Conservation (phyloP, 2,113 vertebrate species). For the Platycercus adscitus region DNA sequence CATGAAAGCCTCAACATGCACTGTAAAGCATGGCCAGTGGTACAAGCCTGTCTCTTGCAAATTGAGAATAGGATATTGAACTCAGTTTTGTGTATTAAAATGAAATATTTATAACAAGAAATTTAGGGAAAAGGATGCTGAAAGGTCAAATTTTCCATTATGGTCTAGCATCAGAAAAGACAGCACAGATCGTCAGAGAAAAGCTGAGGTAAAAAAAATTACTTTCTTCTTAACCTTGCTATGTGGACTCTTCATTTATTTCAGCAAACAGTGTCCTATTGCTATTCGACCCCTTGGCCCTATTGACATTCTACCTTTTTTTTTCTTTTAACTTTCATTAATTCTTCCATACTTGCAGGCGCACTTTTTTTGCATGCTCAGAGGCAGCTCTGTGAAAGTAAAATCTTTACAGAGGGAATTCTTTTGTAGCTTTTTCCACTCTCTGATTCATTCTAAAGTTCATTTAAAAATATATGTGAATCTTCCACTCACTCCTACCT, state of each 20-base stretch:
- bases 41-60: not conserved
- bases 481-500: not conserved
- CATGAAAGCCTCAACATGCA: not conserved
- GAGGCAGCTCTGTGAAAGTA: not conserved
- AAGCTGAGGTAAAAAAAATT: constrained; percentile 4
- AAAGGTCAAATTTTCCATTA: constrained; percentile 60
- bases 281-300: not conserved
- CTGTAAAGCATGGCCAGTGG: not conserved
- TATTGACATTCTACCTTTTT: not conserved
- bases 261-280: not conserved
- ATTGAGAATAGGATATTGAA: not conserved
- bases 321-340: not conserved
- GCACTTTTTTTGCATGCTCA: not conserved
- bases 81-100: not conserved
- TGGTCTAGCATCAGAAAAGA: not conserved
- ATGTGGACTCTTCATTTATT: constrained; percentile 4
- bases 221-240: not conserved
- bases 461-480: not conserved
- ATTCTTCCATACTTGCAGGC: not conserved
- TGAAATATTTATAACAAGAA: constrained; percentile 53
- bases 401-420: not conserved
- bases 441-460: not conserved
- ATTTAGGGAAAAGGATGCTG: not conserved
- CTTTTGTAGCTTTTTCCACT: not conserved
- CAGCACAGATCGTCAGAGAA: constrained; percentile 16